Evolutionary conservation across 2,113 vertebrate genomes (phyloP).

Genomic region (Muscicapa adusta): DNA sequence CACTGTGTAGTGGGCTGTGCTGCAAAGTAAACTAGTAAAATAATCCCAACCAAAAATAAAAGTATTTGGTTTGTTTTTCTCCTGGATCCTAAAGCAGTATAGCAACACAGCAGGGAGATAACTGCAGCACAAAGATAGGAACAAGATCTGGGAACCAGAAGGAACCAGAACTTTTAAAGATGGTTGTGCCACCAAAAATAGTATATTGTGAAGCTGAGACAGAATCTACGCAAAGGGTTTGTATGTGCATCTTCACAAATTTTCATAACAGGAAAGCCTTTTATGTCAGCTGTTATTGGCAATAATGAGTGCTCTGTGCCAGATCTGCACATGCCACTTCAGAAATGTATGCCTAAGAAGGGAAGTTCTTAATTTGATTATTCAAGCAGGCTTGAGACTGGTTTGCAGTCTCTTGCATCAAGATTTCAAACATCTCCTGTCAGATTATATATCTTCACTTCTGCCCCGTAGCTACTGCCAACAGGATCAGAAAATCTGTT

Average conservation of each 20-base stretch:
- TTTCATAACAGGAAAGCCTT: conserved; percentile 37
- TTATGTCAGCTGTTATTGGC: background rate
- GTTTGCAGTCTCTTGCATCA: conserved; percentile 62
- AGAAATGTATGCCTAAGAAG: conserved; percentile 19
- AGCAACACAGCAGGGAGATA: background rate
- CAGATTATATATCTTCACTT: conserved; percentile 57
- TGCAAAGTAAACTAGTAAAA: background rate
- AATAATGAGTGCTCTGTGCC: conserved; percentile 30
- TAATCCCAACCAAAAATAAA: background rate
- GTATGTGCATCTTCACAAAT: background rate
- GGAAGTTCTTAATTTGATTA: conserved; percentile 64
- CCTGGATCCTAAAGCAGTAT: background rate
- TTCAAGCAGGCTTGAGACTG: conserved; percentile 60
- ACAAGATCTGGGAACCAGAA: background rate
- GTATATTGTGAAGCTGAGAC: background rate
- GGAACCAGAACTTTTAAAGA: background rate
- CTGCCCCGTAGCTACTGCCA: conserved; percentile 63
- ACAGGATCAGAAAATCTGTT: conserved; percentile 61
- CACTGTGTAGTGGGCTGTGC: background rate
- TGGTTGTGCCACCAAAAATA: background rate
- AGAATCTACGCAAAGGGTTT: background rate
- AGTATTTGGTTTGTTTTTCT: background rate
- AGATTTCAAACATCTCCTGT: conserved; percentile 52
- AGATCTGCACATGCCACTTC: conserved; percentile 20
- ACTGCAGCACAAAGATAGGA: background rate